phyloP scores from a whole-genome alignment of 2,797 vertebrate genomes.

The Microctenopoma steveboyesi region DNA sequence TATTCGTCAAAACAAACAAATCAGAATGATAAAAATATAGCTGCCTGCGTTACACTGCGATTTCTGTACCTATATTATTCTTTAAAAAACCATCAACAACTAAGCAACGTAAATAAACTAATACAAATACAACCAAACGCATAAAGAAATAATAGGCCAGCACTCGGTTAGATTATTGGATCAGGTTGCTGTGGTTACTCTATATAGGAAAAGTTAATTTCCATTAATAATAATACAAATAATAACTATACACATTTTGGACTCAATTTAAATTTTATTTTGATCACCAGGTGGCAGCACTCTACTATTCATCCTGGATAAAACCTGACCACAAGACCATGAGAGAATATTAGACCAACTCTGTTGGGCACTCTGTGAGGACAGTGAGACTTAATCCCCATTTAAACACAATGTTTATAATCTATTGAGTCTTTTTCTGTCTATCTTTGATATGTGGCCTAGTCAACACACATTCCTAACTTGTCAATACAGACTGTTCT shows the following conservation, averaged over 20 bases:
- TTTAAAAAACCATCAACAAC: no score
- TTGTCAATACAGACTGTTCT: slow-evolving; percentile 68
- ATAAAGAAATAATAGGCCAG: no score
- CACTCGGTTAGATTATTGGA: no score
- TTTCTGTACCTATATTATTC: neutral
- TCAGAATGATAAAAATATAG: neutral
- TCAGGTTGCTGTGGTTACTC: no score
- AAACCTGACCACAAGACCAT: neutral
- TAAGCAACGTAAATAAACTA: no score
- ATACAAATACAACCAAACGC: no score
- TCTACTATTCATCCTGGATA: slow-evolving; percentile 20
- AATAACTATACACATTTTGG: no score
- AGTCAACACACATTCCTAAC: slow-evolving; percentile 65
- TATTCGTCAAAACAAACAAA: neutral
- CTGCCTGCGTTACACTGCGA: neutral
- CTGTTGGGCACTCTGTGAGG: neutral
- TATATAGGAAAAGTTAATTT: no score
- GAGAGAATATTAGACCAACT: neutral
- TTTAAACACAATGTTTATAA: slow-evolving; percentile 22
- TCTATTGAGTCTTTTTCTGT: slow-evolving; percentile 26
- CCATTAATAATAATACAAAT: no score
- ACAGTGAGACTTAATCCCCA: slow-evolving; percentile 2
- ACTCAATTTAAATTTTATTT: neutral
- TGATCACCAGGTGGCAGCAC: slow-evolving; percentile 65
- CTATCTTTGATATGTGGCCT: slow-evolving; percentile 24